Conservation (phyloP, 2,113 vertebrate genomes). For the Pachyramphus minor region DNA sequence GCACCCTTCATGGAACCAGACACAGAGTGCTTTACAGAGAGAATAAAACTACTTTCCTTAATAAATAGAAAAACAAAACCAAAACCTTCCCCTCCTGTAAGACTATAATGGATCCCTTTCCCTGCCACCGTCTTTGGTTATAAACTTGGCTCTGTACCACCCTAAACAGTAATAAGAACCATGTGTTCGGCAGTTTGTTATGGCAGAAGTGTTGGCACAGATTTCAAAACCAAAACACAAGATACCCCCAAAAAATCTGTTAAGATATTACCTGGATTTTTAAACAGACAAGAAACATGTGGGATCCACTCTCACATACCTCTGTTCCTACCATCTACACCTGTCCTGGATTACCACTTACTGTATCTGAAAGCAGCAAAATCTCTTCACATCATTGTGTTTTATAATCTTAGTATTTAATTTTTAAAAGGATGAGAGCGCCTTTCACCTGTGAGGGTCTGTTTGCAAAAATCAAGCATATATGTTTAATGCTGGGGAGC, state of each 20-base stretch:
- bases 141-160: background rate
- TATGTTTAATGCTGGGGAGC: constrained; percentile 25
- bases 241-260: background rate
- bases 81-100: background rate
- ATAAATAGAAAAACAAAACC: background rate
- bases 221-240: background rate
- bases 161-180: background rate
- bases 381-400: background rate
- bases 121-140: background rate
- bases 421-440: constrained; percentile 5
- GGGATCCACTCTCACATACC: background rate
- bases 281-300: background rate
- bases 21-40: background rate
- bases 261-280: background rate
- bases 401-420: background rate
- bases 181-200: background rate
- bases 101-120: background rate
- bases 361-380: background rate
- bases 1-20: background rate
- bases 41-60: background rate
- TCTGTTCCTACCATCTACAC: background rate
- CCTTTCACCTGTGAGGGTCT: constrained; percentile 15
- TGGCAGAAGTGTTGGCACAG: background rate
- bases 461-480: background rate
- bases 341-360: background rate